Conservation (phyloP, 2,113 vertebrate genomes). For the Rhinogobius similis region DNA sequence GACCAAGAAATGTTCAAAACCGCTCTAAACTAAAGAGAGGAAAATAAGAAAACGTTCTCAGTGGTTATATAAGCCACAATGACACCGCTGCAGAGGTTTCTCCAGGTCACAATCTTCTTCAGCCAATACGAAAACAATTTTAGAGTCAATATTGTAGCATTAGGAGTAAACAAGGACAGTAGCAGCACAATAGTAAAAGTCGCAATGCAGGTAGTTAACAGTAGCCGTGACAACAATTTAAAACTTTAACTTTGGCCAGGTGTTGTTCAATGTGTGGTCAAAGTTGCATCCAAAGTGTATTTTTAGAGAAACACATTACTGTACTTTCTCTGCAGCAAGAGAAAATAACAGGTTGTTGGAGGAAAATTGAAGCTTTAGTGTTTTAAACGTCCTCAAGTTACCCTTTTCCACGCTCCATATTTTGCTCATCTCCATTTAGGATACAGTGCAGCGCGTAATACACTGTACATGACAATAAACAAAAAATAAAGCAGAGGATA, state of each 20-base stretch:
- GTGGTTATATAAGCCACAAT: not conserved
- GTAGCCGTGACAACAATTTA: not conserved
- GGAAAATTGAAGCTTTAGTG: not conserved
- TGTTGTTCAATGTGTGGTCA: not conserved
- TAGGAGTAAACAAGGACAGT: no score
- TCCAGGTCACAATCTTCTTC: not conserved
- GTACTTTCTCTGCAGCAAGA: not conserved
- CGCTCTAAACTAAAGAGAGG: not conserved
- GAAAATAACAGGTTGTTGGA: not conserved
- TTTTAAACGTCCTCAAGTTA: not conserved
- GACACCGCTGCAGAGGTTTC: not conserved
- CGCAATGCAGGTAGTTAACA: no score
- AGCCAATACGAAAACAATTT: not conserved
- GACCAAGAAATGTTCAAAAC: not conserved
- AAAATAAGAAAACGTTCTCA: not conserved
- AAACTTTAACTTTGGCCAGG: not conserved
- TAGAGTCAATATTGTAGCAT: not conserved
- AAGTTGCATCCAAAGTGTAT: not conserved
- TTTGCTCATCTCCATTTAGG: not conserved
- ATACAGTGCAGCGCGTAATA: no score
- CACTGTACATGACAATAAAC: not conserved
- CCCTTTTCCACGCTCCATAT: not conserved
- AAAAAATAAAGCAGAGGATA: not conserved
- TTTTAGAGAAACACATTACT: not conserved
- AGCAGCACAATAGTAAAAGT: no score